Base-by-base conservation (phyloP, 2,888 invertebrate species). In the Falcaria lacertinaria region DNA sequence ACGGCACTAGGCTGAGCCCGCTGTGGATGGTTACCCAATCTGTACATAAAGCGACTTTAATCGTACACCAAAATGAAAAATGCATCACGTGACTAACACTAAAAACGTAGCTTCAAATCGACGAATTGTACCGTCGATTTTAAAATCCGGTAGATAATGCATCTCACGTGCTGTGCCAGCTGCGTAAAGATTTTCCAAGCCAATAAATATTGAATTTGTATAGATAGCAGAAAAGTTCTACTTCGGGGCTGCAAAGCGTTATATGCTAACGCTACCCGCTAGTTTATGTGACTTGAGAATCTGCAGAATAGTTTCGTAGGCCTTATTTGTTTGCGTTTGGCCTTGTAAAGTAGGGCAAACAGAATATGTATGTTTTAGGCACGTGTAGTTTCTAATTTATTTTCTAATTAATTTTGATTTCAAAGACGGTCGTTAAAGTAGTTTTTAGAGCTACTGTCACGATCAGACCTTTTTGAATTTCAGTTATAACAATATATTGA, bases 81-180 rank as follows among this genome's bases (percentile, higher is more conserved):
- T 7, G 11, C 8, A 32, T 32, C 13, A 32, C 32, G 32, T 32
- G 11, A 3, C 8, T 32, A 32, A 32, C 11, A 32, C 13, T 32
- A 8, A 32, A 32, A 32, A 4, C 13, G 13, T 19, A 15, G 19
- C 32, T 42, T 32, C 19, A 19, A 19, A 4, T 19, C 2, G 6
- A 3, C 34, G 6, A 35, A 16, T 19, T 17, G 16, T 19, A 17
- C 6, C 13, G 3, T 17, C 13, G n/a, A 8, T 2, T 37, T 19
- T 19, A 19, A 39, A 35, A 37, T 34, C 11, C 41, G n/a, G n/a
- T 41, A 46, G 47, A 43, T 45, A 44, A 54, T 47, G 45, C 54
- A 35, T 32, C 46, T 54, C 55, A 52, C 52, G 55, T 42, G 41
- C 46, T 33, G 39, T 28, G 49, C 45, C 54, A 52, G 50, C 53